phyloP scores from a whole-genome alignment of 2,888 invertebrate genomes.

The Sthenelais limicola region DNA sequence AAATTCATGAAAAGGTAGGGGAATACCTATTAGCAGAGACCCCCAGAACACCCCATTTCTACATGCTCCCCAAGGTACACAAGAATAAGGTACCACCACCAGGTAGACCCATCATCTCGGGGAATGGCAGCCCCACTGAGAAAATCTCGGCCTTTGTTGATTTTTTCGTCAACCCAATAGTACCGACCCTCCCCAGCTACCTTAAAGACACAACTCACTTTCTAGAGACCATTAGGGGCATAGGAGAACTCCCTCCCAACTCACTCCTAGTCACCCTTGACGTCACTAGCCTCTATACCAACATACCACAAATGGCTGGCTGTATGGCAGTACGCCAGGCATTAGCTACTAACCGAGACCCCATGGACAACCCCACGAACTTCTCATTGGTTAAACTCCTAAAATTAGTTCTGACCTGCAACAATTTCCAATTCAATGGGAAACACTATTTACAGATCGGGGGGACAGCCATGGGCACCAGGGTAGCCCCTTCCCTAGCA shows the following conservation, averaged over 20 bases:
- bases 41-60: not conserved
- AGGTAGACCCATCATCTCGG: slow-evolving; percentile 18
- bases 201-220: not conserved
- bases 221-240: not conserved
- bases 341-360: no score
- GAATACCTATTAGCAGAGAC: not conserved
- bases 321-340: not conserved
- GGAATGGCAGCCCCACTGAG: not conserved
- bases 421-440: slow-evolving; percentile 47
- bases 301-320: slow-evolving; percentile 9
- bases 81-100: not conserved
- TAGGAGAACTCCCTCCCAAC: slow-evolving; percentile 1
- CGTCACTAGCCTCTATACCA: slow-evolving; percentile 14
- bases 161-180: not conserved
- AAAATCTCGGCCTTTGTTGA: slow-evolving; percentile 15
- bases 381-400: not conserved
- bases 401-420: slow-evolving; percentile 26
- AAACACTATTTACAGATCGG: slow-evolving; percentile 42
- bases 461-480: slow-evolving; percentile 50
- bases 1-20: no score
- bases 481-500: slow-evolving; percentile 46
- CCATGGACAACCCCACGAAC: no score
- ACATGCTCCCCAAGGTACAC: slow-evolving; percentile 7
- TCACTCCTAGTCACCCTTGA: not conserved
- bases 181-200: not conserved